Conservation (phyloP, 2,797 vertebrate species). For the Perodicticus potto region DNA sequence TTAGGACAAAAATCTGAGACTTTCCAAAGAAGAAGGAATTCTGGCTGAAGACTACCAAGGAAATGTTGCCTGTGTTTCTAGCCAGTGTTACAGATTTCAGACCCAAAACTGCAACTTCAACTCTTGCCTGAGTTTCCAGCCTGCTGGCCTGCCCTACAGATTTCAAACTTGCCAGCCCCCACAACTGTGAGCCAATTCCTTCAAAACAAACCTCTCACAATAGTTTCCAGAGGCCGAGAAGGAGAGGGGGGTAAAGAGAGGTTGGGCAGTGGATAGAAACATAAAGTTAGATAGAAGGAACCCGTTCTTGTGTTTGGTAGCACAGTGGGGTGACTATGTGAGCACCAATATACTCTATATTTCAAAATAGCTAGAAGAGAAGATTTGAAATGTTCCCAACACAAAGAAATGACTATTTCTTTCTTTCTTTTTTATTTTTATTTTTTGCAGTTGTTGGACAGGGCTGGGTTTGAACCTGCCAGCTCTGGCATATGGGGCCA, state of each 20-base stretch:
- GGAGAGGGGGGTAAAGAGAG: too few species aligned
- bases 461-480: too few species aligned
- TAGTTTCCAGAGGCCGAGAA: not conserved
- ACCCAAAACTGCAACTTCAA: not conserved
- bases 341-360: not conserved
- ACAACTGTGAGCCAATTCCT: not conserved
- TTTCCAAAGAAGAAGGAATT: not conserved
- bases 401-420: too few species aligned
- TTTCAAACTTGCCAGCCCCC: not conserved
- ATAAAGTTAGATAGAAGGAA: not conserved
- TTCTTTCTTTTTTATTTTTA: too few species aligned
- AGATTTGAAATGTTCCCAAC: not conserved
- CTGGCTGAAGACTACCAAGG: not conserved
- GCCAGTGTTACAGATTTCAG: not conserved
- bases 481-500: too few species aligned
- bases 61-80: not conserved
- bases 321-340: not conserved
- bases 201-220: not conserved
- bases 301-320: not conserved
- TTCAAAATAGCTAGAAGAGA: not conserved
- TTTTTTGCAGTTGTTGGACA: too few species aligned
- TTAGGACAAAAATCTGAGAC: not conserved
- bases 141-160: not conserved
- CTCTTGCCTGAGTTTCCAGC: not conserved
- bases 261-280: not conserved